These are phyloP conservation scores for Phymastichus coffea DNA, from an alignment of 1,140 invertebrate genomes.

Conservation along the genomic window DNA sequence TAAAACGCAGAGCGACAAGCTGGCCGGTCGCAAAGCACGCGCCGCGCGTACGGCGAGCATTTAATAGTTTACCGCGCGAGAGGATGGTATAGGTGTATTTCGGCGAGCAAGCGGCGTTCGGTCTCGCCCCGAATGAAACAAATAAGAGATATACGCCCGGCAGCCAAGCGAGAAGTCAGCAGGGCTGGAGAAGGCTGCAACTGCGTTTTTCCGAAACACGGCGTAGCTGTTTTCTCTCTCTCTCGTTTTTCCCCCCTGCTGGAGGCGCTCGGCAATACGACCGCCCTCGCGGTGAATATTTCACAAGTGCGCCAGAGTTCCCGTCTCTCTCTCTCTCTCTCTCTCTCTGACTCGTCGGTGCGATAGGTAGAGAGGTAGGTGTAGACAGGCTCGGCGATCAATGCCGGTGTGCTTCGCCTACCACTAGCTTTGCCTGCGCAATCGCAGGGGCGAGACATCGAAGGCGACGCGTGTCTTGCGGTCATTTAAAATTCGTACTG, in stretches of 20 bases:
- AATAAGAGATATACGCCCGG: too few species aligned
- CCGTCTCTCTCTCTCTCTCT: neutral
- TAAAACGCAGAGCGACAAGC: too few species aligned
- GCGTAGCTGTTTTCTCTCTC: neutral
- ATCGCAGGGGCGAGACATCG: neutral
- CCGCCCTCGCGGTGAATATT: slow-evolving; percentile 20
- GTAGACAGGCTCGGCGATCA: too few species aligned
- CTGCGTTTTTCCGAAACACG: neutral
- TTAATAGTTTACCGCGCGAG: too few species aligned
- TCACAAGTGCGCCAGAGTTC: slow-evolving; percentile 14
- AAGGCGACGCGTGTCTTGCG: slow-evolving; percentile 12
- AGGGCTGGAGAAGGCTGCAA: too few species aligned
- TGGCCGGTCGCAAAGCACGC: neutral
- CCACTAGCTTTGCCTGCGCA: neutral
- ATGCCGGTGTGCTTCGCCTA: too few species aligned
- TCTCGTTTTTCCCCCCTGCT: neutral
- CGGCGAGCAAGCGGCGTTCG: neutral
- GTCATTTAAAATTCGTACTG: slow-evolving; percentile 21
- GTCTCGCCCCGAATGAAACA: too few species aligned
- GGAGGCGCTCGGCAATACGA: neutral
- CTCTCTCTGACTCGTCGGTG: too few species aligned
- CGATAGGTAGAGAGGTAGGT: too few species aligned
- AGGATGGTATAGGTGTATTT: too few species aligned
- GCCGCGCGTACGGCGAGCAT: neutral
- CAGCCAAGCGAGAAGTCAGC: too few species aligned